phyloP scores from a whole-genome alignment of 2,113 vertebrate species.

The Cinclus cinclus region DNA sequence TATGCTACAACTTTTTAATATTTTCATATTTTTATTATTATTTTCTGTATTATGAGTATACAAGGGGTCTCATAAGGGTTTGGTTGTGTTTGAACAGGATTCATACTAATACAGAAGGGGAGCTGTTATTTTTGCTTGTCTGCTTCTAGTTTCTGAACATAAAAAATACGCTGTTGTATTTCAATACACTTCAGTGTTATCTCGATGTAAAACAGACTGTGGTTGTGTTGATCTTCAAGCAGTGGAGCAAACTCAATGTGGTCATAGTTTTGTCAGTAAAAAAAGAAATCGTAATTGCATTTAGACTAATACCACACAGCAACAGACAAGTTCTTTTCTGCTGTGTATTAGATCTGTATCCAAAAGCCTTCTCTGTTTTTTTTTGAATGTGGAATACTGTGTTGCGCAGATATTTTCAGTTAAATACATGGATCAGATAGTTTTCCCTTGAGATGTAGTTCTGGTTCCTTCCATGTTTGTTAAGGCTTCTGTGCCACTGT shows the following conservation, averaged over 20 bases:
- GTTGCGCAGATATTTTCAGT: background rate
- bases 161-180: background rate
- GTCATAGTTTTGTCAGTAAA: background rate
- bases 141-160: background rate
- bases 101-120: background rate
- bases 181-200: background rate
- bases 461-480: background rate
- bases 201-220: background rate
- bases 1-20: background rate
- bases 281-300: background rate
- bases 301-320: background rate
- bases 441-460: background rate
- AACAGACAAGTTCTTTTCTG: background rate
- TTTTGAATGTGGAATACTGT: background rate
- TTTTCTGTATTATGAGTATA: background rate
- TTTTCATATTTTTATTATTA: background rate
- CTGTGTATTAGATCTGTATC: background rate
- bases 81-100: background rate
- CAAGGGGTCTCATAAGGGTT: background rate
- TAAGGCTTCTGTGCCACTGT: background rate
- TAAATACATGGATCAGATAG: background rate
- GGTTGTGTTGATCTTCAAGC: background rate
- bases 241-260: background rate
- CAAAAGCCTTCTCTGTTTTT: background rate
- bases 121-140: background rate